Evolutionary conservation across 2,113 vertebrate species (phyloP).

Genomic region (Hystrix cristata): DNA sequence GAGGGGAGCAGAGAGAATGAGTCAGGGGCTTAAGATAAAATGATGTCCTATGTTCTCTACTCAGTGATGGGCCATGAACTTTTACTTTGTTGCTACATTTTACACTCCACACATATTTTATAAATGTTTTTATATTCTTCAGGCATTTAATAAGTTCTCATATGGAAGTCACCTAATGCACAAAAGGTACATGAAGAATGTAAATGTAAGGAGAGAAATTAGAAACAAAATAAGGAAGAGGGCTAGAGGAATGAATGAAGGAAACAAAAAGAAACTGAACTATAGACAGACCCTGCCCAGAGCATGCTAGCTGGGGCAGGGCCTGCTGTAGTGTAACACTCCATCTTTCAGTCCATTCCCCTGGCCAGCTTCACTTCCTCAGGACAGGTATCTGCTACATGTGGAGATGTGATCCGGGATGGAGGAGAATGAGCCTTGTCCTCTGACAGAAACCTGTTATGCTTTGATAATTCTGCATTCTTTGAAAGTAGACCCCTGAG

Average conservation of each 20-base stretch:
- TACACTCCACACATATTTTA: not conserved
- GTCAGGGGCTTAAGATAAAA: not conserved
- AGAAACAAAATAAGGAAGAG: not conserved
- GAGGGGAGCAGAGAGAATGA: not conserved
- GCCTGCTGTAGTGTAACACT: not conserved
- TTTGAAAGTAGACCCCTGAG: not conserved
- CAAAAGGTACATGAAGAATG: not conserved
- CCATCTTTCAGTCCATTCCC: not conserved
- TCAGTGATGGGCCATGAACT: not conserved
- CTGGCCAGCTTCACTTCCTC: not conserved
- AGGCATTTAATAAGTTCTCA: slow-evolving; percentile 14
- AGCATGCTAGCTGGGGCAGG: not conserved
- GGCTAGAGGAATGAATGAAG: not conserved
- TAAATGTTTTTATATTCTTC: slow-evolving; percentile 9
- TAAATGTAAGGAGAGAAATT: not conserved
- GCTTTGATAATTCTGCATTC: not conserved
- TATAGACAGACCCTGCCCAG: not conserved
- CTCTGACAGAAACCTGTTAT: not conserved
- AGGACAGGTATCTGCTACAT: not conserved
- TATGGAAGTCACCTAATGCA: not conserved
- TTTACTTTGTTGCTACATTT: not conserved
- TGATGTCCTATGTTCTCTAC: not conserved
- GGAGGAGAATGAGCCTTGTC: not conserved
- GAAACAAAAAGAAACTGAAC: not conserved
- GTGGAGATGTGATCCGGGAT: no score